Percentiles rank a stretch among this genome's conserved stretches.
Evolutionary conservation across 2,888 invertebrate species (phyloP).

Genomic region (Dolichopus griseipennis): DNA sequence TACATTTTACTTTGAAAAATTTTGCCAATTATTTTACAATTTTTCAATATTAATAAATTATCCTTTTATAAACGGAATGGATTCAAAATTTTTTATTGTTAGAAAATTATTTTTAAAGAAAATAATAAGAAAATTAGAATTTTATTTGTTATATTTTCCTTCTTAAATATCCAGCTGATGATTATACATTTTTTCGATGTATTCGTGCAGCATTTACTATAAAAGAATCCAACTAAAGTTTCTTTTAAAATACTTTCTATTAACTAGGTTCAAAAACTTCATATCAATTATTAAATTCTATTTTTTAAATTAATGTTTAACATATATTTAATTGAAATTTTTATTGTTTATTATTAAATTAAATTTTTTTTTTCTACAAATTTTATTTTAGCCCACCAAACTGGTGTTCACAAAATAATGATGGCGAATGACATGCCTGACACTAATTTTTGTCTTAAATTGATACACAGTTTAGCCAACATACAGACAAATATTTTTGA

Average conservation of each 20-base stretch:
- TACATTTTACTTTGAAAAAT: background rate
- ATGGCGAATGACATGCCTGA: too few relatives aligned
- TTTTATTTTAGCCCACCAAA: background rate
- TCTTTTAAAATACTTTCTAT: background rate
- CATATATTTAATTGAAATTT: background rate
- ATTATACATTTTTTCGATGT: constrained; percentile 6
- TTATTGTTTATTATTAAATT: background rate
- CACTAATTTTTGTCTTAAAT: too few relatives aligned
- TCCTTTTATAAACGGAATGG: background rate
- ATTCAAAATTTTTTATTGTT: background rate
- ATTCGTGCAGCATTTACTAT: constrained; percentile 6
- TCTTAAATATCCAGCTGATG: constrained; percentile 1
- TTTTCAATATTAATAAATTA: background rate
- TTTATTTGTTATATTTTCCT: background rate
- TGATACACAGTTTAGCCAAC: too few relatives aligned
- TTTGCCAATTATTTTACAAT: background rate
- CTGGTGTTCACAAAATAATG: too few relatives aligned
- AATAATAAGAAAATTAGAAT: background rate
- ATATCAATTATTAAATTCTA: constrained; percentile 1
- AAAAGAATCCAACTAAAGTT: constrained; percentile 1
- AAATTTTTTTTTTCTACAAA: background rate
- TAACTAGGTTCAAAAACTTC: constrained; percentile 1
- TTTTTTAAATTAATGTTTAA: background rate
- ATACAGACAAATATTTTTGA: too few relatives aligned
- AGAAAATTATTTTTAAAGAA: constrained; percentile 1